Conservation (phyloP, 2,113 vertebrate genomes). For the Gallinago jamesoni region DNA sequence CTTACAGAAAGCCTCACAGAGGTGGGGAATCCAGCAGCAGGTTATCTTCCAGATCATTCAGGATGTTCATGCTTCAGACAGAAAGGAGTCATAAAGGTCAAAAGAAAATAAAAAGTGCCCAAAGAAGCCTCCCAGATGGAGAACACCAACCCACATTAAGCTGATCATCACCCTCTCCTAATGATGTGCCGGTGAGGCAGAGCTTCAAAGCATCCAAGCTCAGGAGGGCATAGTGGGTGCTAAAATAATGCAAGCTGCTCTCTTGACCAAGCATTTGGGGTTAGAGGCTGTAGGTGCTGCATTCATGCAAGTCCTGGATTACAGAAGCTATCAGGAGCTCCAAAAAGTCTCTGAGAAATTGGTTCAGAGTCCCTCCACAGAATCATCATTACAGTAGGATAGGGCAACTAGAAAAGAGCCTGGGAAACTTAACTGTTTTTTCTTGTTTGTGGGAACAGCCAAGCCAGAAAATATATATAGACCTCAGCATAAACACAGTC, state of each 20-base stretch:
- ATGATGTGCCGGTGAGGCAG: background rate
- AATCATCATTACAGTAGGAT: background rate
- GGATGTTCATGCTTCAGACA: background rate
- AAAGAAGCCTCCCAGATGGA: background rate
- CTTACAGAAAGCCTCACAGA: background rate
- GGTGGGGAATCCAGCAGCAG: background rate
- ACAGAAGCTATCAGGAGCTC: background rate
- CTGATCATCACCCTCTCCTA: background rate
- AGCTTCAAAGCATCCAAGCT: background rate
- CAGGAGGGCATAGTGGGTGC: background rate
- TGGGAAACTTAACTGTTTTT: background rate
- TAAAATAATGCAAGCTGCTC: background rate
- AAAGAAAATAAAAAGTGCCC: background rate
- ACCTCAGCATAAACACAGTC: background rate
- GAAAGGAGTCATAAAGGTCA: background rate
- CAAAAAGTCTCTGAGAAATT: background rate
- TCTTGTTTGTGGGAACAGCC: background rate
- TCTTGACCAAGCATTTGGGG: background rate
- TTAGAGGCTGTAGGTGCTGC: background rate
- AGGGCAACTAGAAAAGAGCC: background rate
- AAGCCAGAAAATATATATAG: background rate
- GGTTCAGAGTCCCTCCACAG: background rate
- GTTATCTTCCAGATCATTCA: background rate
- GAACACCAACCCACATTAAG: background rate
- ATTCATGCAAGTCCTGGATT: background rate